Conservation (phyloP, 2,888 invertebrate genomes). For the Callosobruchus maculatus region DNA sequence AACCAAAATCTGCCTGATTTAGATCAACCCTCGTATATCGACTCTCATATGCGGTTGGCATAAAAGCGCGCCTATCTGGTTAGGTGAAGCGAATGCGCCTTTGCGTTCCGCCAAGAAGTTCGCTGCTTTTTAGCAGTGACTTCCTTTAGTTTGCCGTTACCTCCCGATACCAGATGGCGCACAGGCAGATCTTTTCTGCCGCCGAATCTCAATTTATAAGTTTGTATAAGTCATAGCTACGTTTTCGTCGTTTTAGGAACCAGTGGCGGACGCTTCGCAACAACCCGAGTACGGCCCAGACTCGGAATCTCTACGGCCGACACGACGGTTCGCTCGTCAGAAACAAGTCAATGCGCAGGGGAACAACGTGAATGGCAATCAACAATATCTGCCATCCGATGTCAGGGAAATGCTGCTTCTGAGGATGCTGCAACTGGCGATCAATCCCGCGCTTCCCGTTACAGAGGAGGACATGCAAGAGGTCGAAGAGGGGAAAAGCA, state of each 20-base stretch:
- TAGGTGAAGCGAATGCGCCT: too few species aligned
- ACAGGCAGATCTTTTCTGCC: too few species aligned
- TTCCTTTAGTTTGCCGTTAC: too few species aligned
- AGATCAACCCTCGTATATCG: too few species aligned
- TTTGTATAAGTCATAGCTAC: too few species aligned
- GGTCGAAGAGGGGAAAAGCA: conserved; percentile 26
- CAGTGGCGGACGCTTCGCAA: not conserved
- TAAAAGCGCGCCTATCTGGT: too few species aligned
- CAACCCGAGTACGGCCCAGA: conserved; percentile 28
- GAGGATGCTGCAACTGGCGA: conserved; percentile 70
- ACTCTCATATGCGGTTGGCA: too few species aligned
- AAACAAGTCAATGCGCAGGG: conserved; percentile 23
- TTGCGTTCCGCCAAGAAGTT: too few species aligned
- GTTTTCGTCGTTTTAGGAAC: not conserved
- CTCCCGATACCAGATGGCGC: too few species aligned
- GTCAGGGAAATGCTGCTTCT: conserved; percentile 67
- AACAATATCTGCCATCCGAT: conserved; percentile 62
- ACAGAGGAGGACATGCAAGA: conserved; percentile 36
- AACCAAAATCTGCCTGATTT: too few species aligned
- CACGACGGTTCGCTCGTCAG: conserved; percentile 39
- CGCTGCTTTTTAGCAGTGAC: too few species aligned
- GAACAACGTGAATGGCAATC: conserved; percentile 36
- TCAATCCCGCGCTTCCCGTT: conserved; percentile 57
- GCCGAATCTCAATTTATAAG: too few species aligned
- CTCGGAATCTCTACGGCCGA: conserved; percentile 35